Percentiles rank a stretch among this genome's conserved stretches.
These are phyloP conservation scores for Peromyscus melanophrys DNA, from an alignment of 2,797 vertebrate genomes.

Conservation along the genomic window DNA sequence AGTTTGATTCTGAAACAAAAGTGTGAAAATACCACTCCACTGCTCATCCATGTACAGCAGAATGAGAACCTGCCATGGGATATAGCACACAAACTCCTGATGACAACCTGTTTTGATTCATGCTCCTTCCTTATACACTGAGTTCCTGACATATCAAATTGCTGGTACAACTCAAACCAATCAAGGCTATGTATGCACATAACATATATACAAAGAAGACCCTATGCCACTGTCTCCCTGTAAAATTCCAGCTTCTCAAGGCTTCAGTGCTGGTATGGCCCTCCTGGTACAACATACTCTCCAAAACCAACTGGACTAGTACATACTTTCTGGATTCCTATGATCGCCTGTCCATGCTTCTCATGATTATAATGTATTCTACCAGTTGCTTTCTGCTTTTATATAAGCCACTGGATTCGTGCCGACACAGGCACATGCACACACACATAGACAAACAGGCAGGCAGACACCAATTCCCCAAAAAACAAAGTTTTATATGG, in stretches of 20 bases:
- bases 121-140: not conserved
- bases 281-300: not conserved
- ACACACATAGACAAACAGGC: no score
- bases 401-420: not conserved
- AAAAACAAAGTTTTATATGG: not conserved
- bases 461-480: not conserved
- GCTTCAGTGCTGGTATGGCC: no score
- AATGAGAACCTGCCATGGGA: not conserved
- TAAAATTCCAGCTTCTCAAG: not conserved
- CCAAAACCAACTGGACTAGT: not conserved
- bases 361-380: not conserved
- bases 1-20: not conserved
- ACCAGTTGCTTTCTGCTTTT: not conserved
- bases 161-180: not conserved
- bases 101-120: not conserved
- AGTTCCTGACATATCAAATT: not conserved
- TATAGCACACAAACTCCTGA: not conserved
- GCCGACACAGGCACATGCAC: not conserved
- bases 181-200: not conserved
- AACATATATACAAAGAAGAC: not conserved
- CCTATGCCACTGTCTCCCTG: not conserved
- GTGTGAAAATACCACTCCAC: not conserved
- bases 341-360: not conserved
- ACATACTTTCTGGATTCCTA: not conserved
- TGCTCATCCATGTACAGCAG: not conserved